Base-by-base conservation (phyloP, 2,113 vertebrate genomes). In the Coptodon bakossiorum region DNA sequence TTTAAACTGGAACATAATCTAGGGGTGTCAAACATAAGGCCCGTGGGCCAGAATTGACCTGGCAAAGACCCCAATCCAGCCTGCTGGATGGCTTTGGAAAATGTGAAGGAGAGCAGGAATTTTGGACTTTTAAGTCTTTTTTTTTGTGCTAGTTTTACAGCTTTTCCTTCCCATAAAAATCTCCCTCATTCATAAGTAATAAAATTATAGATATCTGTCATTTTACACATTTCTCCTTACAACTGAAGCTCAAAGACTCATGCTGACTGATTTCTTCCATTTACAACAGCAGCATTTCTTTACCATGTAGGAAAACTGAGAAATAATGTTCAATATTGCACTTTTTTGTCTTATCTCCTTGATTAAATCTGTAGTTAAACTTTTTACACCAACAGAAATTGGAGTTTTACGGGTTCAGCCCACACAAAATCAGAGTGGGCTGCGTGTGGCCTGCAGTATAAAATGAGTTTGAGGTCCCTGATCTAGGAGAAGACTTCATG, bases 251-350 rank as follows among this genome's bases (percentile, higher is more conserved):
- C 31, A 66, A 66, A 63, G 59, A 63, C 4, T 63, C 59, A 63
- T 63, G 59, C 31, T 36, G 4, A 66, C 61, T 66, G 31, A 66
- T 36, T 66, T 66, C 61, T 36, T 66, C 1, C 17, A 66, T 66
- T 66, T 36, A 66, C 61, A 36, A 63, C 59, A 66, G 61, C 31
- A 36, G 59, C 17, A 63, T 63, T 63, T 63, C 59, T 63, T 63
- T 13, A 66, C 34, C 34, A 38, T 38, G 61, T 66, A 0, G 34
- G 34, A 66, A 66, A 66, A 66, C 19, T 22, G 34, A 0, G 34
- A 38, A 38, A 66, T 38, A 22, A 66, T 66, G 61, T 38, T 22
- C 10, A 66, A 22, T 0, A 2, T 38, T 66, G 31, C 61, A 12
- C 31, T 38, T 63, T 12, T n/a, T 38, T 66, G 61, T 66, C 1